Evolutionary conservation across 2,113 vertebrate genomes (phyloP).

Genomic region (Suricata suricatta): DNA sequence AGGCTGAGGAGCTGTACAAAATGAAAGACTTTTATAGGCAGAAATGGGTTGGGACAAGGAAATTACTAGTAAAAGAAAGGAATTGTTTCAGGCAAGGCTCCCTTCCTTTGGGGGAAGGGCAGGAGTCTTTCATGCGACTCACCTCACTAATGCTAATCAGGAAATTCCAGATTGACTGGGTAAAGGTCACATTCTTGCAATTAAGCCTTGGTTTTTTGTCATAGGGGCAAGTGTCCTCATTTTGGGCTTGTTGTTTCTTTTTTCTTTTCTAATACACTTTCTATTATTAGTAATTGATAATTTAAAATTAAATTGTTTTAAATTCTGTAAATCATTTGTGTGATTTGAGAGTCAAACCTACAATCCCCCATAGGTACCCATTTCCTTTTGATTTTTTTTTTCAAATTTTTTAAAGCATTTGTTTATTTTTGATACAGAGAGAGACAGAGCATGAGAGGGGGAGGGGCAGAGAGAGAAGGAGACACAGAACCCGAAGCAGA

Average conservation of each 20-base stretch:
- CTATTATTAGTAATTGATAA: constrained; percentile 14
- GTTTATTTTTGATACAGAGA: too few relatives aligned
- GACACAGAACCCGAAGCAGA: too few relatives aligned
- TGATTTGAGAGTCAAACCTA: neutral
- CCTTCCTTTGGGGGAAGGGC: neutral
- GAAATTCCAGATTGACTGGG: neutral
- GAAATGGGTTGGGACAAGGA: neutral
- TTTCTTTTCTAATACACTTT: neutral
- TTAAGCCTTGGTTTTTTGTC: neutral
- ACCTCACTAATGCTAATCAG: neutral
- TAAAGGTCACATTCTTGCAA: neutral
- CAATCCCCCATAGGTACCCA: neutral
- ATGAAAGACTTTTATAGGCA: neutral
- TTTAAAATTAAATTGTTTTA: constrained; percentile 46
- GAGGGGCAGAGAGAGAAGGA: too few relatives aligned
- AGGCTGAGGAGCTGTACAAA: neutral
- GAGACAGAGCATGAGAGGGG: too few relatives aligned
- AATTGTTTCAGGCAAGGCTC: neutral
- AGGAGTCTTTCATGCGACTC: neutral
- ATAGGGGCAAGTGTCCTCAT: neutral
- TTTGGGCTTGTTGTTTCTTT: neutral
- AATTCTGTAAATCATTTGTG: constrained; percentile 46
- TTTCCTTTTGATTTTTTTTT: constrained; percentile 60
- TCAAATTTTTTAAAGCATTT: too few relatives aligned
- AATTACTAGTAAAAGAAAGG: neutral